Percentiles rank a stretch among this genome's conserved stretches.
These are phyloP conservation scores for Sylvia borin DNA, from an alignment of 2,797 vertebrate genomes.

Conservation along the genomic window DNA sequence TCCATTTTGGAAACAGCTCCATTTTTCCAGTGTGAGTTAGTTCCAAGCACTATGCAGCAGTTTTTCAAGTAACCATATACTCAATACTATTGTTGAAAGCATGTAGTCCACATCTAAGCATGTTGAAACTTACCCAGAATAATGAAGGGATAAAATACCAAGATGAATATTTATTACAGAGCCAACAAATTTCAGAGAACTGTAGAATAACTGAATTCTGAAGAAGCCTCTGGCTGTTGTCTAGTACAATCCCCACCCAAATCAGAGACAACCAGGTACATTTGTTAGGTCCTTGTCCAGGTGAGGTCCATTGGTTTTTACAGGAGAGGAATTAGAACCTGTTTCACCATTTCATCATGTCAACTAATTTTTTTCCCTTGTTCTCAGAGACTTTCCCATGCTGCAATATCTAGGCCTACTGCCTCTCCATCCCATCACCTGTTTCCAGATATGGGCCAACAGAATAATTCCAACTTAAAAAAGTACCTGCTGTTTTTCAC, in stretches of 20 bases:
- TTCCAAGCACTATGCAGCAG: background rate
- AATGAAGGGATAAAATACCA: background rate
- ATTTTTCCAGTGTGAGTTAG: background rate
- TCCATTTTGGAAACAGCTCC: background rate
- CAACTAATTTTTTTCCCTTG: background rate
- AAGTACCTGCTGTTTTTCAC: background rate
- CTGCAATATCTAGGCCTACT: background rate
- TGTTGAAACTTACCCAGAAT: background rate
- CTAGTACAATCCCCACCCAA: background rate
- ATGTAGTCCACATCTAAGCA: background rate
- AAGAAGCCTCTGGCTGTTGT: background rate
- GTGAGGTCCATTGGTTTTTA: background rate
- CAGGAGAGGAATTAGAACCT: background rate
- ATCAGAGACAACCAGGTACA: background rate
- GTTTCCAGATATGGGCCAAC: background rate
- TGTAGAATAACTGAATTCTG: background rate
- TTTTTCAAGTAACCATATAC: background rate
- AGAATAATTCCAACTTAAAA: background rate
- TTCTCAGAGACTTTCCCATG: background rate
- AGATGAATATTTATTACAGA: background rate
- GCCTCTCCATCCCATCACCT: background rate
- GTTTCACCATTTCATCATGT: background rate
- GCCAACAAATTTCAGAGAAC: background rate
- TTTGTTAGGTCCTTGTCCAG: background rate
- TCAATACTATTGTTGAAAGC: background rate